Evolutionary conservation across 2,888 invertebrate genomes (phyloP).

Genomic region (Embidobia sp.): DNA sequence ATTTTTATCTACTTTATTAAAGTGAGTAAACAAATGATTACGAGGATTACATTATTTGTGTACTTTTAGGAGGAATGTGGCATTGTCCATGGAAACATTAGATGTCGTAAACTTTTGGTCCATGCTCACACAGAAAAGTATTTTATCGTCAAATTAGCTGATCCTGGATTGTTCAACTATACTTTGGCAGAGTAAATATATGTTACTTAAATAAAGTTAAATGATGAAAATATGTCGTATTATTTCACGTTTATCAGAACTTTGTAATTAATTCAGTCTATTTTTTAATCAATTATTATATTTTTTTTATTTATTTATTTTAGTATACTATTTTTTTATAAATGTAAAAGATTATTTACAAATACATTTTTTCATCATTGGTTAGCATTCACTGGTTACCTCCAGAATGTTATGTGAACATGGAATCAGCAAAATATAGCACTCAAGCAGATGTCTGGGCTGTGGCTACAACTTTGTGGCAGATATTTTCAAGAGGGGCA

Average conservation of each 20-base stretch:
- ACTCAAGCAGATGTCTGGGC: constrained; percentile 94
- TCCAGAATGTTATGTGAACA: constrained; percentile 89
- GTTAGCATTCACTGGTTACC: constrained; percentile 97
- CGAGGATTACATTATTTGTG: background rate
- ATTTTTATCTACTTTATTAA: too few species aligned
- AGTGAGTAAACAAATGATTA: too few species aligned
- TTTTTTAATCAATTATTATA: too few species aligned
- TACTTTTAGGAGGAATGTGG: constrained; percentile 86
- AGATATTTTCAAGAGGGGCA: constrained; percentile 92
- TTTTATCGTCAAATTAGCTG: constrained; percentile 90
- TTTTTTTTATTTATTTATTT: too few species aligned
- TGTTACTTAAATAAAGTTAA: too few species aligned
- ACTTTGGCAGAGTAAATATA: constrained; percentile 84
- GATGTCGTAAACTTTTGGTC: constrained; percentile 92
- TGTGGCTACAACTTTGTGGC: constrained; percentile 95
- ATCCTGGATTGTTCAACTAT: constrained; percentile 87
- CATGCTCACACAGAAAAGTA: constrained; percentile 86
- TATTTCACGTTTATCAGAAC: too few species aligned
- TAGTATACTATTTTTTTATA: too few species aligned
- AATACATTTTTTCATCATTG: constrained; percentile 83
- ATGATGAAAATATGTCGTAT: too few species aligned
- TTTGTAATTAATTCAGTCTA: too few species aligned
- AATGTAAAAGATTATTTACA: background rate
- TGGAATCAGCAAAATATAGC: constrained; percentile 86
- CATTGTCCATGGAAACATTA: constrained; percentile 92